phyloP scores from a whole-genome alignment of 2,113 vertebrate species.

The Ahaetulla prasina region DNA sequence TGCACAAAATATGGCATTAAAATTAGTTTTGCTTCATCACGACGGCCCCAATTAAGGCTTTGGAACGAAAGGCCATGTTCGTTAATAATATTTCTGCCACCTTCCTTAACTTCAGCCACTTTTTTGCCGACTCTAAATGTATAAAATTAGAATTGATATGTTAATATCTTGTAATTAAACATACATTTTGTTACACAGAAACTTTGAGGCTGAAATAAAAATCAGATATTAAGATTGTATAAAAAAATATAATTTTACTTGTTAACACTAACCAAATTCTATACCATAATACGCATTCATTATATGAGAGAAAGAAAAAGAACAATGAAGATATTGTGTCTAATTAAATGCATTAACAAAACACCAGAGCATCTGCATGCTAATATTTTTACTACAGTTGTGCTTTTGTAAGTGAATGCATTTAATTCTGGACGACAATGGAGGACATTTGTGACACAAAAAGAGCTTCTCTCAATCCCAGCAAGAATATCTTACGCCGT shows the following conservation, averaged over 20 bases:
- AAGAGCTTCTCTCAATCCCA: slow-evolving; percentile 58
- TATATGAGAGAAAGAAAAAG: slow-evolving; percentile 57
- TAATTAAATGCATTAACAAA: slow-evolving; percentile 77
- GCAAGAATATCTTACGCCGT: slow-evolving; percentile 34
- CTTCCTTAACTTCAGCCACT: background rate
- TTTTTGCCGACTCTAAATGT: slow-evolving; percentile 5
- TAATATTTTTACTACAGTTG: slow-evolving; percentile 81
- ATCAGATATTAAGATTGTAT: background rate
- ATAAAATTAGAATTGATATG: background rate
- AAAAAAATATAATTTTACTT: slow-evolving; percentile 31
- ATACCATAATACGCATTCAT: slow-evolving; percentile 69
- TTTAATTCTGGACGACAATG: slow-evolving; percentile 79
- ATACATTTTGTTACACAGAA: background rate
- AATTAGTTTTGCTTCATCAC: background rate
- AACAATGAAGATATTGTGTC: slow-evolving; percentile 78
- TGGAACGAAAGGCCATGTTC: background rate
- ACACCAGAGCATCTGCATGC: slow-evolving; percentile 85
- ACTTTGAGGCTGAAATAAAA: background rate
- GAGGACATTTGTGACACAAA: slow-evolving; percentile 59
- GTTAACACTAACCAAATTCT: slow-evolving; percentile 40
- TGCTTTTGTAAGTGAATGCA: slow-evolving; percentile 78
- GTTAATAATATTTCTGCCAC: background rate
- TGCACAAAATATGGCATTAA: background rate
- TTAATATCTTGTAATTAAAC: accelerated
- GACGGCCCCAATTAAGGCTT: background rate